Base-by-base conservation (phyloP, 2,888 invertebrate species). In the Eupithecia exiguata region DNA sequence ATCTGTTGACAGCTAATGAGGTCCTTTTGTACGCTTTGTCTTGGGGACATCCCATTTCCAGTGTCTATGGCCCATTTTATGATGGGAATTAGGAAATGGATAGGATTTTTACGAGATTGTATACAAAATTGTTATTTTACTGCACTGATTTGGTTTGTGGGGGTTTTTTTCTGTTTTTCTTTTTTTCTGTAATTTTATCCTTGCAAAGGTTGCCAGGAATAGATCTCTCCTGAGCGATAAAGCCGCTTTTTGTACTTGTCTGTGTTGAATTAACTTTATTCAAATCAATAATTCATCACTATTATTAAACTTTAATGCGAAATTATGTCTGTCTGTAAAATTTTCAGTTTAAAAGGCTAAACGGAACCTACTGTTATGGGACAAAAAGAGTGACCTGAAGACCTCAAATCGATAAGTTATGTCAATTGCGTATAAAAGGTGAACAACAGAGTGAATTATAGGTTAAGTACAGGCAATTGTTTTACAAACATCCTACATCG, bases 1-100 rank as follows among this genome's bases (percentile, higher is more conserved):
- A 63, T 71, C 58, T 65, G 68, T 63, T 35, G 68, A 58, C 43
- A 40, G 67, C 25, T 74, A 74, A 71, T 74, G 68, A 68, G 70
- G 12, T 67, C 25, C 58, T 68, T 68, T 74, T 74, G 58, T 68
- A 30, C 43, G 53, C 53, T 74, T 65, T 68, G 70, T 71, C 65
- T 68, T 38, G 10, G 63, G 49, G 36, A 14, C 61, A 18, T 67
- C 43, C 16, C 35, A 71, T 46, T 65, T 65, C 63, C 38, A 9
- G 35, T 36, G 63, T 36, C 58, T 58, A 36, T 65, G 62, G 62
- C 5, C 63, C 63, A n/a, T 65, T 65, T 65, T 65, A 36, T 65
- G 36, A 18, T 36, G 63, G 63, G 21, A 36, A 65, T 65, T 65
- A 65, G 36, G 63, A 18, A 12, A 36, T 36, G 63, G 63, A 38